Base-by-base conservation (phyloP, 1,140 invertebrate genomes). In the Batillaria attramentaria region DNA sequence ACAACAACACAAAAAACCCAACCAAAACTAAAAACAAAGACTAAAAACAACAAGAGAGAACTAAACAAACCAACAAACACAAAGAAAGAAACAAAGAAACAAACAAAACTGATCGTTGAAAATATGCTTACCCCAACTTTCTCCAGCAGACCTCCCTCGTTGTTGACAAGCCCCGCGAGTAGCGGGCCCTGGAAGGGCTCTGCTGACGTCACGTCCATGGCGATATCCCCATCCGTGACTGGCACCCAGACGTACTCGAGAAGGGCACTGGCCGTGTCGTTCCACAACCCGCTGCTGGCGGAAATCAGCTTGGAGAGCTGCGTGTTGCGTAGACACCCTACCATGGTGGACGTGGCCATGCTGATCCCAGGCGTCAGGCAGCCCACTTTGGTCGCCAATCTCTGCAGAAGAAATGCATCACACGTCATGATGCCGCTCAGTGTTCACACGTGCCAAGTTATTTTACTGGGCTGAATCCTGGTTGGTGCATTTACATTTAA, bases 91-190 rank as follows among this genome's bases (percentile, higher is more conserved):
- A 50, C 46, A 50, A 50, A 50, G 24, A 10, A 50, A 50, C 24
- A 10, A 50, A 13, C 46, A 13, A 10, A 50, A 24, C 24, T 50
- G 46, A 24, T 13, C 8, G 37, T n/a, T 1, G 20, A 39, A 6
- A 46, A 13, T 16, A 41, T 46, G 35, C 37, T 60, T 54, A 75
- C 73, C 18, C 39, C 57, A 50, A 50, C 60, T 39, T n/a, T 62
- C 3, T 18, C 10, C 73, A 75, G 33, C 3, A 8, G 3, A n/a
- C 24, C 57, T 28, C 73, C 73, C 39, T 75, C 73, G 37, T 75
- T 75, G 73, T 65, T 75, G 54, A 75, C 73, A 16, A 75, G 73
- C 1, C 73, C 73, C 24, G 73, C 73, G 54, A 75, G 28, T 2
- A 75, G 73, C 50, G 73, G 73, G 6, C 73, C 73, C 2, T 50